Percentiles rank a stretch among this genome's conserved stretches.
These are phyloP conservation scores for Camptogramma bilineatum DNA, from an alignment of 2,888 invertebrate genomes.

Conservation along the genomic window DNA sequence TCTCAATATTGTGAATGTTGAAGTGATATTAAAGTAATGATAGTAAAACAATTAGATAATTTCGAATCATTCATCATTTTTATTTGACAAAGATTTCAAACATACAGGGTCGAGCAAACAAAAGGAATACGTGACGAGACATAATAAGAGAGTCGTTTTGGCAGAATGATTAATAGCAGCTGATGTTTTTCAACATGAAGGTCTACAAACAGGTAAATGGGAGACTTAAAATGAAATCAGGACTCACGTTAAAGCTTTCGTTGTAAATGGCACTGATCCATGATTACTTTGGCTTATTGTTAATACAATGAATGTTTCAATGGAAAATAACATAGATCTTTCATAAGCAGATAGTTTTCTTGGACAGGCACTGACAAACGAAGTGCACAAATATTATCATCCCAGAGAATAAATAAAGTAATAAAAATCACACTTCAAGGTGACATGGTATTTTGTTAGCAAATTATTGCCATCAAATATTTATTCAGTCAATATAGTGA, in stretches of 20 bases:
- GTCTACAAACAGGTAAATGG: slow-evolving; percentile 60
- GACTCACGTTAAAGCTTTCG: slow-evolving; percentile 39
- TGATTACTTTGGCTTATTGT: slow-evolving; percentile 19
- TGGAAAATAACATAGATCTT: neutral
- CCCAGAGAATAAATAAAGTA: slow-evolving; percentile 13
- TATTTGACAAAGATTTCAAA: slow-evolving; percentile 29
- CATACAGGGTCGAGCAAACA: slow-evolving; percentile 41
- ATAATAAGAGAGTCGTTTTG: slow-evolving; percentile 59
- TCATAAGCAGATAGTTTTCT: neutral
- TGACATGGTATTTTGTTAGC: slow-evolving; percentile 53
- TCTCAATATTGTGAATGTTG: neutral
- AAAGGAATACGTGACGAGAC: slow-evolving; percentile 46
- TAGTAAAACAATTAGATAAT: slow-evolving; percentile 2
- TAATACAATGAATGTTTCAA: slow-evolving; percentile 6
- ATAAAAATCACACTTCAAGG: slow-evolving; percentile 38
- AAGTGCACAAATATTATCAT: slow-evolving; percentile 11
- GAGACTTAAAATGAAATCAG: slow-evolving; percentile 50
- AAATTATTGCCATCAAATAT: slow-evolving; percentile 66
- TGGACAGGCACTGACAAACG: slow-evolving; percentile 7
- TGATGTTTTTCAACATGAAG: slow-evolving; percentile 60
- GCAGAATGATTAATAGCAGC: slow-evolving; percentile 65
- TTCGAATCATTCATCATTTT: neutral
- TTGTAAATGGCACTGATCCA: slow-evolving; percentile 32
- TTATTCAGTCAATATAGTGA: slow-evolving; percentile 59
- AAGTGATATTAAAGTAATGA: slow-evolving; percentile 5